phyloP scores from a whole-genome alignment of 2,113 vertebrate species.

The Dasyprocta punctata region DNA sequence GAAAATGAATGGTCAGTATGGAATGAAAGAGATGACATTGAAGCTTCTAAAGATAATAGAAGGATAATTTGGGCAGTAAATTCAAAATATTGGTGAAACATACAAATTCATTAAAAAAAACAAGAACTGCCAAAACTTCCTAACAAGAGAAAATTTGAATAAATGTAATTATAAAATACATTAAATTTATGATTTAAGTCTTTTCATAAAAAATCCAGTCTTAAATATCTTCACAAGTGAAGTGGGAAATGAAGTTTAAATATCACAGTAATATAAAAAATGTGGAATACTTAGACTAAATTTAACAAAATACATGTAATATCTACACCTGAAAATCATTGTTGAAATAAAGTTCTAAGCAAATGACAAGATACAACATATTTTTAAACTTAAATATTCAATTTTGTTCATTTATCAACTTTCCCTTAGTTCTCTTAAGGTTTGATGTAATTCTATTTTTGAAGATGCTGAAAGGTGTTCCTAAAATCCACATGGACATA shows the following conservation, averaged over 20 bases:
- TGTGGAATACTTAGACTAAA: not conserved
- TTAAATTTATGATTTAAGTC: not conserved
- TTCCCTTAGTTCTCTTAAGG: not conserved
- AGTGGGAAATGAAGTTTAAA: not conserved
- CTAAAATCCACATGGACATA: constrained; percentile 4
- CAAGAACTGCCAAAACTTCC: not conserved
- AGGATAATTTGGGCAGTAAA: not conserved
- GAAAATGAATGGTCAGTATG: not conserved
- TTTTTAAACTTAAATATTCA: not conserved
- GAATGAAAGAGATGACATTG: not conserved
- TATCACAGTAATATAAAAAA: not conserved
- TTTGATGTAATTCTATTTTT: not conserved
- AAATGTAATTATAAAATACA: not conserved
- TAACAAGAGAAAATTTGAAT: not conserved
- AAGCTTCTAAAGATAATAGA: not conserved
- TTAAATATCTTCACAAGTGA: not conserved
- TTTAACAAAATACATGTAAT: not conserved
- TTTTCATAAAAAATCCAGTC: not conserved
- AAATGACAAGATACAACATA: not conserved
- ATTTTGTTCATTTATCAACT: not conserved
- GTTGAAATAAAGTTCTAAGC: not conserved
- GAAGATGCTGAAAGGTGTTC: not conserved
- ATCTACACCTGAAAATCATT: not conserved
- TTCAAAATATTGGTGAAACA: not conserved
- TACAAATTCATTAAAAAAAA: not conserved